Evolutionary conservation across 2,888 invertebrate species (phyloP).

Genomic region (Argynnis bischoffii): DNA sequence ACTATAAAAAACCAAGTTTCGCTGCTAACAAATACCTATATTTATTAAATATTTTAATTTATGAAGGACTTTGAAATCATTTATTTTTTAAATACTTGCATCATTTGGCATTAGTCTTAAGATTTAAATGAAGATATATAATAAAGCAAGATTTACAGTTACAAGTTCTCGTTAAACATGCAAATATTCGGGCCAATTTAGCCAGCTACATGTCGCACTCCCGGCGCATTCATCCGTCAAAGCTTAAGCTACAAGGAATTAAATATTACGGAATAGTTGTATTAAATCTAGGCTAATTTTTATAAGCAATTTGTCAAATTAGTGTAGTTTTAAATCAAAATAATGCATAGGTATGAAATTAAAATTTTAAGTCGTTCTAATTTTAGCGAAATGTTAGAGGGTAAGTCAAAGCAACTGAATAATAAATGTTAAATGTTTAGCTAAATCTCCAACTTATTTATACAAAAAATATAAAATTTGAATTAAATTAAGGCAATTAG

Average conservation of each 20-base stretch:
- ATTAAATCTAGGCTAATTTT: not conserved
- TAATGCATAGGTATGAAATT: too few species aligned
- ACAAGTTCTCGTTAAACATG: constrained; percentile 21
- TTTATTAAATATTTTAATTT: too few species aligned
- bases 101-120: constrained; percentile 3
- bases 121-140: constrained; percentile 6
- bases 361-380: too few species aligned
- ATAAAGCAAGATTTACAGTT: constrained; percentile 12
- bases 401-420: too few species aligned
- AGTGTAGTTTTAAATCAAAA: too few species aligned
- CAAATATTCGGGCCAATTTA: constrained; percentile 21
- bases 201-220: constrained; percentile 21
- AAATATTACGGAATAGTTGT: constrained; percentile 15
- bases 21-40: too few species aligned
- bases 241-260: constrained; percentile 21
- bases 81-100: not conserved
- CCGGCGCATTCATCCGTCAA: constrained; percentile 25
- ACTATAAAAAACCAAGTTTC: too few species aligned
- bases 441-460: not conserved
- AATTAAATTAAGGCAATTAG: too few species aligned
- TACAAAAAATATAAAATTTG: too few species aligned
- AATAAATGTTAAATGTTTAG: not conserved
- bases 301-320: not conserved
- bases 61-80: too few species aligned
- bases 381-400: too few species aligned